Percentiles rank a stretch among this genome's conserved stretches.
phyloP scores from a whole-genome alignment of 2,888 invertebrate genomes.

The Caradrina clavipalpis region DNA sequence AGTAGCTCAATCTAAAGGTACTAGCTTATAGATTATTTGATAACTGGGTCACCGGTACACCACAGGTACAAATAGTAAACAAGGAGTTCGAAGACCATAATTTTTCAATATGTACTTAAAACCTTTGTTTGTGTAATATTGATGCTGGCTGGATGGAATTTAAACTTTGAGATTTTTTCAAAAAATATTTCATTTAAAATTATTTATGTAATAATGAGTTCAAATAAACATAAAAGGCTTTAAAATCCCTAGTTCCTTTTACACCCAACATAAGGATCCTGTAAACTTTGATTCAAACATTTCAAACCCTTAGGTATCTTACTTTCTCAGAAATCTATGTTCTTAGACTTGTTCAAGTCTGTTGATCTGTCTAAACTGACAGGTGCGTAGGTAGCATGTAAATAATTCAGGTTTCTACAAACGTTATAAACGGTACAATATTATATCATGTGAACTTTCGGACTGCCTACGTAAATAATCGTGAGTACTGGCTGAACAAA shows the following conservation, averaged over 20 bases:
- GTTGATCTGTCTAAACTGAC: constrained; percentile 43
- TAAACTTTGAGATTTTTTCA: not conserved
- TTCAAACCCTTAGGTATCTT: not conserved
- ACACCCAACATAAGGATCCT: not conserved
- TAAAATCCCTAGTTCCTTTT: not conserved
- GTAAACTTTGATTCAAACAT: not conserved
- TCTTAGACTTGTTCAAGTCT: constrained; percentile 23
- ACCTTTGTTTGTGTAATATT: too few species aligned
- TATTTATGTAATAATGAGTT: too few species aligned
- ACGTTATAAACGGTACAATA: constrained; percentile 24
- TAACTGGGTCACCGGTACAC: too few species aligned
- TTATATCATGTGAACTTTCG: constrained; percentile 8
- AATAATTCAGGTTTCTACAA: constrained; percentile 53
- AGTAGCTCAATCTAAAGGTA: too few species aligned
- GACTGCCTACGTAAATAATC: constrained; percentile 11
- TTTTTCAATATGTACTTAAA: too few species aligned
- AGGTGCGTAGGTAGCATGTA: constrained; percentile 46
- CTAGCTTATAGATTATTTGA: too few species aligned
- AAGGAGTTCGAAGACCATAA: too few species aligned
- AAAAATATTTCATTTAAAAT: not conserved
- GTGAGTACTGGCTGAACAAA: constrained; percentile 2
- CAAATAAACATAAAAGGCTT: not conserved
- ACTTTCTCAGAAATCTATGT: not conserved
- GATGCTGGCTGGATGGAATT: too few species aligned
- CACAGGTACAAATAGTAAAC: too few species aligned